These are phyloP conservation scores for Caenorhabditis becei DNA, from an alignment of 2,888 invertebrate genomes.

Conservation along the genomic window DNA sequence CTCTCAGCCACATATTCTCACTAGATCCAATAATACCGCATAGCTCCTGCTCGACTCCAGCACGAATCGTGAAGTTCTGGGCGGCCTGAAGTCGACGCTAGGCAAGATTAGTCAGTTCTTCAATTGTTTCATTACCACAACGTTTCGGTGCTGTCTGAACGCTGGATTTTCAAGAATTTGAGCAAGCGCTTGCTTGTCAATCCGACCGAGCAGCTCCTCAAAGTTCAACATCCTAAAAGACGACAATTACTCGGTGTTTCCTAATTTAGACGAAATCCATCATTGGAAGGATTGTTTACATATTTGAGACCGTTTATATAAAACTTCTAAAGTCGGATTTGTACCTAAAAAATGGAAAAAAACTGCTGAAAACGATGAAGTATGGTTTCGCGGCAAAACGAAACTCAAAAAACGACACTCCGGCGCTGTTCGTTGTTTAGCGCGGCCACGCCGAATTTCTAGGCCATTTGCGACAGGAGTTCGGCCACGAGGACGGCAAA, in stretches of 20 bases:
- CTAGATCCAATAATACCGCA: conserved; percentile 41
- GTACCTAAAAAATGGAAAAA: background rate
- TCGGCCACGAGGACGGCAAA: background rate
- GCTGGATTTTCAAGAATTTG: conserved; percentile 17
- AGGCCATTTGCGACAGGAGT: background rate
- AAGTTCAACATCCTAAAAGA: conserved; percentile 53
- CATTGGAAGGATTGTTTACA: no score
- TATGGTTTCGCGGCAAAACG: background rate
- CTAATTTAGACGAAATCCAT: background rate
- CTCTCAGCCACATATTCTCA: conserved; percentile 41
- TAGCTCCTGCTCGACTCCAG: conserved; percentile 50
- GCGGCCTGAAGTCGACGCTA: conserved; percentile 15
- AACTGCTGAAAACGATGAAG: background rate
- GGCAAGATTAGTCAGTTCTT: background rate
- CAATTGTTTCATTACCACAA: conserved; percentile 4
- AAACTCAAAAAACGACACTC: background rate
- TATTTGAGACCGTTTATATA: no score
- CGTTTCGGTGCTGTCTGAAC: background rate
- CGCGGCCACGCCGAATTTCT: background rate
- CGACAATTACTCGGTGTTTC: no score
- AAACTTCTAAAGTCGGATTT: no score
- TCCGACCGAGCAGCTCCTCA: conserved; percentile 62
- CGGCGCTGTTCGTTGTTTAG: background rate
- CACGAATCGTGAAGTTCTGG: conserved; percentile 37
- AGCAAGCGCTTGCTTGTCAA: conserved; percentile 53